Evolutionary conservation across 2,888 invertebrate genomes (phyloP).

Genomic region (Catocala fraxini): DNA sequence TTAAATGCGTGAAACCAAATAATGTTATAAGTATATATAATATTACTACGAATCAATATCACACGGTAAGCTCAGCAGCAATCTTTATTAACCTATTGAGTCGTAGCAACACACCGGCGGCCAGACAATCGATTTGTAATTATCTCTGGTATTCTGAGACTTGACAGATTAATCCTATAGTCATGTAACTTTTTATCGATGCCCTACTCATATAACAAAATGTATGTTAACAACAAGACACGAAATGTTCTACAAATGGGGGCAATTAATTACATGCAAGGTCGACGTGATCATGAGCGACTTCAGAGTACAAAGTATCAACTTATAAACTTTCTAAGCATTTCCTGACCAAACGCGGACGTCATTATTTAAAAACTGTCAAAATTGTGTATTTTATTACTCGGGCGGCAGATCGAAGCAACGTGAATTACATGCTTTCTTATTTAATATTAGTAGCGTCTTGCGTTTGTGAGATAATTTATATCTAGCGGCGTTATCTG

Average conservation of each 20-base stretch:
- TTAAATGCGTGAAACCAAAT: too few relatives aligned
- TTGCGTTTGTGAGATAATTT: slow-evolving; percentile 85
- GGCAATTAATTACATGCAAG: slow-evolving; percentile 64
- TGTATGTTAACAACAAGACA: slow-evolving; percentile 46
- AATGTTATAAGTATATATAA: too few relatives aligned
- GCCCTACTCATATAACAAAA: slow-evolving; percentile 29
- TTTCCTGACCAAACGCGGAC: slow-evolving; percentile 81
- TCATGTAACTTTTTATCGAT: slow-evolving; percentile 38
- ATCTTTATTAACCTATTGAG: too few relatives aligned
- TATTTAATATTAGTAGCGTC: slow-evolving; percentile 86
- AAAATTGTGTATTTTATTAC: slow-evolving; percentile 85
- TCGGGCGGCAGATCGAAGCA: slow-evolving; percentile 75
- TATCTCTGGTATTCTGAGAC: too few relatives aligned
- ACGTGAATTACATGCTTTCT: slow-evolving; percentile 86
- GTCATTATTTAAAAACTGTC: slow-evolving; percentile 87
- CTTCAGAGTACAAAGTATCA: slow-evolving; percentile 68
- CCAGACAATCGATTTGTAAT: too few relatives aligned
- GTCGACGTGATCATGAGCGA: slow-evolving; percentile 68
- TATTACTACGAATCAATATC: too few relatives aligned
- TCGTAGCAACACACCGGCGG: too few relatives aligned
- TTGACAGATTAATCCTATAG: slow-evolving; percentile 34
- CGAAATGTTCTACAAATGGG: slow-evolving; percentile 51
- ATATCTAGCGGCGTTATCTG: slow-evolving; percentile 82
- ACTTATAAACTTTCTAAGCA: slow-evolving; percentile 79
- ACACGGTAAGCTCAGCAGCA: too few relatives aligned